Evolutionary conservation across 2,113 vertebrate genomes (phyloP).

Genomic region (Phrynocephalus versicolor): DNA sequence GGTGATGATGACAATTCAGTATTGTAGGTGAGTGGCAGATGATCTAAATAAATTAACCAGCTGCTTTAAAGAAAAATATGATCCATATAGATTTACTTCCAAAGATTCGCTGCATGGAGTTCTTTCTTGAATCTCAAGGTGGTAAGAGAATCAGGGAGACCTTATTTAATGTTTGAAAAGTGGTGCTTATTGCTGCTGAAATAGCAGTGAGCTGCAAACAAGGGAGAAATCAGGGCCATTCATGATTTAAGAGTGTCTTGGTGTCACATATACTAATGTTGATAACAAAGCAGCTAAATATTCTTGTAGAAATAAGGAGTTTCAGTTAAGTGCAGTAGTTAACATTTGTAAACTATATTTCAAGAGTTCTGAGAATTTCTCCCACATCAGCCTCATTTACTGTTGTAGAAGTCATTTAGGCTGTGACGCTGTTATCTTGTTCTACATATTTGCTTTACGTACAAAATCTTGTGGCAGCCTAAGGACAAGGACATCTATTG

Average conservation of each 20-base stretch:
- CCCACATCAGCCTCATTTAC: neutral
- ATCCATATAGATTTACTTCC: conserved; percentile 25
- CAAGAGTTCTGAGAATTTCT: neutral
- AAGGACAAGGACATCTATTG: no score
- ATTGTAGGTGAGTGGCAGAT: conserved; percentile 56
- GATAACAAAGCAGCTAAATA: conserved; percentile 6
- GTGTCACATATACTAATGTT: conserved; percentile 13
- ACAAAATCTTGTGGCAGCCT: no score
- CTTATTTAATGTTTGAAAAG: conserved; percentile 47
- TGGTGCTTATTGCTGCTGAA: conserved; percentile 45
- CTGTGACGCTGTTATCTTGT: no score
- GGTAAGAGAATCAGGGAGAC: conserved; percentile 51
- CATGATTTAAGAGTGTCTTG: conserved; percentile 24
- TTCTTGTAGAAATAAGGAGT: neutral
- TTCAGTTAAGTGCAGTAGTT: neutral
- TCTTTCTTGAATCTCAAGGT: conserved; percentile 45
- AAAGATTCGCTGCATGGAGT: conserved; percentile 48
- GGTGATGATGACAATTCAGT: conserved; percentile 66
- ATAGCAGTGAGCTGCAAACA: conserved; percentile 35
- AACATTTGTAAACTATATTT: neutral
- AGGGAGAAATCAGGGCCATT: neutral
- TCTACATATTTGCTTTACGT: no score
- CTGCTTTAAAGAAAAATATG: conserved; percentile 53
- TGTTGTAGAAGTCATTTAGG: neutral
- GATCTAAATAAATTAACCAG: conserved; percentile 63